Base-by-base conservation (phyloP, 2,888 invertebrate genomes). In the Polia nebulosa region DNA sequence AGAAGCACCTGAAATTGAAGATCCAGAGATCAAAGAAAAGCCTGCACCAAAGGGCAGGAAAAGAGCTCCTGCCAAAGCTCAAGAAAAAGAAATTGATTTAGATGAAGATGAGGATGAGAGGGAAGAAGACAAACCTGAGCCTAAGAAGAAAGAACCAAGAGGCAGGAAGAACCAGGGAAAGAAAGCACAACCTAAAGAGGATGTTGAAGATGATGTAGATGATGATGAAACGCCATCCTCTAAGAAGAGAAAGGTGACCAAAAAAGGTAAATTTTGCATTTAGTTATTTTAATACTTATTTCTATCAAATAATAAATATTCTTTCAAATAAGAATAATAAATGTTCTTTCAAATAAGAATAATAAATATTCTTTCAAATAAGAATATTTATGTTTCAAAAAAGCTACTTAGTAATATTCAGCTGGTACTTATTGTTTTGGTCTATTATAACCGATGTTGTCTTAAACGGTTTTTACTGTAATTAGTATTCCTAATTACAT, bases 91-190 rank as follows among this genome's bases (percentile, higher is more conserved):
- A 68, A 89, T 89, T 51, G 87, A 82, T 74, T 85, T 88, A 25
- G 81, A 83, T 72, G 90, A 90, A 11, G 87, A 87, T 72, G 78
- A 83, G 8, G 77, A 82, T 29, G 70, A 77, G 22, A 87, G 86
- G 72, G 85, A 86, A 62, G 89, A 91, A 57, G 89, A 90, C 11
- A 87, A 88, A 74, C 82, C 84, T 72, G 86, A 91, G 66, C 88
- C 89, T n/a, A 93, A 93, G 78, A 94, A 94, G 74, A 94, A 93
- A 72, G 92, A 91, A 80, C 67, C 85, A 7, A 92, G 92, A 80
- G 90, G 91, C 34, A 90, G 88, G 66, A 94, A 93, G 79, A 88
- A 88, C 76, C 87, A 83, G 60, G 90, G 86, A 1, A 94, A 92
- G 78, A 94, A 94, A 86, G 87, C 85, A 56, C 85, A 83, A 75